Evolutionary conservation across 1,140 invertebrate species (phyloP).

Genomic region (Yoshiicerus persimilis): DNA sequence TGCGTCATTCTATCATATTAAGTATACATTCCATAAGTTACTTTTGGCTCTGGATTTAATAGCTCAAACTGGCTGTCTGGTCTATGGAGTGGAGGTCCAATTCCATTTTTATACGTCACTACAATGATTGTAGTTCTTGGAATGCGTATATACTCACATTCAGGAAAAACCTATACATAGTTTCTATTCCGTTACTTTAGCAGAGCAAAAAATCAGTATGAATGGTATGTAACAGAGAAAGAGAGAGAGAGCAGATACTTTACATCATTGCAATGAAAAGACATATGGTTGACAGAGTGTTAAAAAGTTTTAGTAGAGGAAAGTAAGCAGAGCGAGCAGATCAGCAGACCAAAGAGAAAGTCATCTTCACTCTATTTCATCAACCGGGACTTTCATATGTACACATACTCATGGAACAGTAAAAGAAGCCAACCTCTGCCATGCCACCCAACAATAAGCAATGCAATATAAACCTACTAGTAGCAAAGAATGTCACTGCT

Average conservation of each 20-base stretch:
- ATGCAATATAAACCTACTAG: background rate
- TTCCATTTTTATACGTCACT: background rate
- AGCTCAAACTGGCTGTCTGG: background rate
- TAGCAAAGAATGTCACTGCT: background rate
- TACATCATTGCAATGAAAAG: background rate
- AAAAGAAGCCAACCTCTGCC: background rate
- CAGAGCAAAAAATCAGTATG: background rate
- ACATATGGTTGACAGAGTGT: slow-evolving; percentile 13
- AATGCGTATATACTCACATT: background rate
- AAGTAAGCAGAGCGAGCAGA: slow-evolving; percentile 16
- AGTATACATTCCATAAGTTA: background rate
- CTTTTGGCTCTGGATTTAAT: background rate
- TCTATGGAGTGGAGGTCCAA: background rate
- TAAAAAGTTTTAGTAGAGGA: slow-evolving; percentile 6
- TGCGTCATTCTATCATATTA: background rate
- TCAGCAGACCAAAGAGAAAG: slow-evolving; percentile 30
- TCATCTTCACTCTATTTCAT: slow-evolving; percentile 36
- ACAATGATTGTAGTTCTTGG: background rate
- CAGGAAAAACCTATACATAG: background rate
- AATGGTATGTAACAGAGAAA: background rate
- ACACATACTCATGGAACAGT: background rate
- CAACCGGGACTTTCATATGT: background rate
- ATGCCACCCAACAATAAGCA: background rate
- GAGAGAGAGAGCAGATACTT: background rate
- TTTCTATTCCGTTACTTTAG: background rate